Evolutionary conservation across 2,797 vertebrate species (phyloP), one percentile per base, ranked within the genome.

Genomic region (Microchirus variegatus): DNA sequence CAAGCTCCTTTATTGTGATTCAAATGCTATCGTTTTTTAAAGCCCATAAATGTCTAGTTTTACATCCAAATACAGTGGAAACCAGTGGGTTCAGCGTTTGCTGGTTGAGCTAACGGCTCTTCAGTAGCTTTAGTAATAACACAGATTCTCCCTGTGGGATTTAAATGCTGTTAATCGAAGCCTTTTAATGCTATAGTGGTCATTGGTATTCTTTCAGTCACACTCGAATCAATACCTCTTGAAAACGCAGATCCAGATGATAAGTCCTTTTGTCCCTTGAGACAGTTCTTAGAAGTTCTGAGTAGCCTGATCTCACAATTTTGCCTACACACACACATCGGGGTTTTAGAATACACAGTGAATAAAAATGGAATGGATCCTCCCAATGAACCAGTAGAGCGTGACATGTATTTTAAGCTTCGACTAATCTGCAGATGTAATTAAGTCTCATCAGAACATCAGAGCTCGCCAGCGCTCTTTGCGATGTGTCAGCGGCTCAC

Each of bases 351-450:
- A 62, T 78, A 70, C 78, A 57, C 51, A 3, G 12, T 50, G 58
- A 63, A 77, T 63, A 31, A 55, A 59, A 71, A 45, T 9, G 55
- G 61, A 40, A 80, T 60, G 59, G 70, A 74, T 67, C 68, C 54
- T 76, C 83, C 80, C 79, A 61, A 62, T 65, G 63, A 71, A 76
- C 76, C 74, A 42, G 65, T 77, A 65, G 70, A 77, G 85, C 62
- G 38, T 48, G 82, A 72, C 68, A 82, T 78, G 64, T 67, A 81
- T 73, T 80, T 72, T 54, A 75, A 83, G 71, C 65, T 59, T 53
- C 62, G 22, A 3, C 78, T 91, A 87, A 90, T 89, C 86, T 86
- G 67, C 64, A 63, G 87, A 73, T 81, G 83, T 93, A 88, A 92
- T 91, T 88, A 87, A 76, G 82, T 77, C 85, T 88, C 81, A 74